Evolutionary conservation across 1,140 invertebrate species (phyloP).

Genomic region (Solenopsis invicta): DNA sequence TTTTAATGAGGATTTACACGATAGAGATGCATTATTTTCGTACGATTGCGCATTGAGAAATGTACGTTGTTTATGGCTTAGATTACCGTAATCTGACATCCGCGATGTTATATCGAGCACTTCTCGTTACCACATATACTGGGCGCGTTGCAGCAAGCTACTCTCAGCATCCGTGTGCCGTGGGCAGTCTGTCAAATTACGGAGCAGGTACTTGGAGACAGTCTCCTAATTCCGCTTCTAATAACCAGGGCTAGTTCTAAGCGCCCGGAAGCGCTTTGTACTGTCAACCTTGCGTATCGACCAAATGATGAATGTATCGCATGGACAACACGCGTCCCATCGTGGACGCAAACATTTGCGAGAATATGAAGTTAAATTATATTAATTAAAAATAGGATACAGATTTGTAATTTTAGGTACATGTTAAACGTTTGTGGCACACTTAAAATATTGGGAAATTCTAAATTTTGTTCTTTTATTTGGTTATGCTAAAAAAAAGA

Average conservation of each 20-base stretch:
- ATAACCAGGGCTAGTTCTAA: slow-evolving; percentile 31
- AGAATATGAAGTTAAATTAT: not conserved
- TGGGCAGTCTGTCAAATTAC: slow-evolving; percentile 51
- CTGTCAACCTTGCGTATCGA: slow-evolving; percentile 31
- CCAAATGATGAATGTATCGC: not conserved
- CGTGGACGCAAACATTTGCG: not conserved
- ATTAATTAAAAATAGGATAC: not conserved
- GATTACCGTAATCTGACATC: slow-evolving; percentile 13
- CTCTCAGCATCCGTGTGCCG: not conserved
- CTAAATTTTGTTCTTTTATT: not conserved
- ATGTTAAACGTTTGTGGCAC: not conserved
- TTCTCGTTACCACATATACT: not conserved
- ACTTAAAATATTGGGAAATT: slow-evolving; percentile 2
- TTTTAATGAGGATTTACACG: not conserved
- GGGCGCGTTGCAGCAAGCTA: not conserved
- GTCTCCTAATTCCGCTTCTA: slow-evolving; percentile 50
- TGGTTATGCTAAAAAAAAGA: not conserved
- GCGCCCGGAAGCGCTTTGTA: slow-evolving; percentile 48
- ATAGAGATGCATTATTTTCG: not conserved
- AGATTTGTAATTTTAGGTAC: not conserved
- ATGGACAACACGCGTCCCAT: not conserved
- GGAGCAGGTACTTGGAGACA: slow-evolving; percentile 22
- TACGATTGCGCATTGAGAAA: not conserved
- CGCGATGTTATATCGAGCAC: not conserved
- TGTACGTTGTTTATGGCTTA: not conserved